A percentile compares a stretch with the other conserved stretches of the same genome.
Evolutionary conservation across 1,140 invertebrate species (phyloP).

Genomic region (Zaprionus davidi): DNA sequence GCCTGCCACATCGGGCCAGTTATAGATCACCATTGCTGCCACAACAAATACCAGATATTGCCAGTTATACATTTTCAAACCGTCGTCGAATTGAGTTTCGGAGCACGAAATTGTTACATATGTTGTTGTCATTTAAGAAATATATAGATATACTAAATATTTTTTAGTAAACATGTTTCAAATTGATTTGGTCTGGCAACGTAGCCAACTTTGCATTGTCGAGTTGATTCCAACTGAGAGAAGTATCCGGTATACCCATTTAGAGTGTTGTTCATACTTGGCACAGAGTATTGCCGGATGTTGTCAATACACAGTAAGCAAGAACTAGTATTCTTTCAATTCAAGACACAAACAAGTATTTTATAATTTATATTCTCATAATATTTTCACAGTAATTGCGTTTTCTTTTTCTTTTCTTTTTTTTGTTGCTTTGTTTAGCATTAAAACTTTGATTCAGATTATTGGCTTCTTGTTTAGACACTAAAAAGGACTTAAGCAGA

Average conservation of each 20-base stretch:
- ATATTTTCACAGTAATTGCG: constrained; percentile 54
- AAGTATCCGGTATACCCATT: background rate
- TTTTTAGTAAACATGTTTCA: constrained; percentile 2
- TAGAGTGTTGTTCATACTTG: background rate
- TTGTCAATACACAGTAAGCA: background rate
- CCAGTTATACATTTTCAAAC: constrained; percentile 27
- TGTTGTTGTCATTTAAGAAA: background rate
- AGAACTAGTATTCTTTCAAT: background rate
- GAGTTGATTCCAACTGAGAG: background rate
- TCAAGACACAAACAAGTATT: constrained; percentile 1
- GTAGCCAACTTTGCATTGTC: constrained; percentile 11
- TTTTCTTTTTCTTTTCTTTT: constrained; percentile 21
- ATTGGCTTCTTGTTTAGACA: constrained; percentile 50
- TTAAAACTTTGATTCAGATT: constrained; percentile 57
- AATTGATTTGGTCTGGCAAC: background rate
- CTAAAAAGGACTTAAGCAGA: constrained; percentile 50
- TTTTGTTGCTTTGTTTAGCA: constrained; percentile 25
- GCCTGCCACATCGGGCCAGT: background rate
- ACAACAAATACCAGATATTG: background rate
- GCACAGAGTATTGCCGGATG: background rate
- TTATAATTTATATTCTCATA: constrained; percentile 48
- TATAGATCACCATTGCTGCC: background rate
- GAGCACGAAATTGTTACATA: constrained; percentile 5
- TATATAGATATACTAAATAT: background rate
- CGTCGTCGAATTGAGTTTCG: background rate